Evolutionary conservation across 2,113 vertebrate genomes (phyloP), one percentile per base, ranked within the genome.

Genomic region (Epinephelus moara): DNA sequence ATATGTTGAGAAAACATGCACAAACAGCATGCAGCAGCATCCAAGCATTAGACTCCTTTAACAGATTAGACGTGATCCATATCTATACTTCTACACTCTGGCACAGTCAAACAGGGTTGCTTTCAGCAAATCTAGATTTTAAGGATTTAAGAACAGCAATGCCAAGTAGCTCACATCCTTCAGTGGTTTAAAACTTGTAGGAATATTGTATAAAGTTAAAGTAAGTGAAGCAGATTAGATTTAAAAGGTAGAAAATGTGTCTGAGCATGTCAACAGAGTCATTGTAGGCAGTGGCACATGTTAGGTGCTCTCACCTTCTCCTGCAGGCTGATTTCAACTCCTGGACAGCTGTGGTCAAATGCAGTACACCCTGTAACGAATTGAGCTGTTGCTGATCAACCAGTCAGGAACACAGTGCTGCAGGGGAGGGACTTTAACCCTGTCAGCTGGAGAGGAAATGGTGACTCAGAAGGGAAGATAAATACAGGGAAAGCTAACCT

Each of bases 231-330:
- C 30, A 57, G 15, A 8, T 59, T 12, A 30, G 33, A 6, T 6
- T 37, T 37, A 37, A 6, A 6, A 37, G 33, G 33, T 17, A 73
- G 42, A 21, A 47, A 15, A 17, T 49, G 64, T 45, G 13, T 23
- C 33, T 25, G 13, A 3, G 42, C 18, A 61, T n/a, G 40, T 23
- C 8, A 60, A 13, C 1, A 7, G 17, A 42, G 3, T 2, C 8
- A 33, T 55, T 45, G 19, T 15, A 19, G 33, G n/a, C 30, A 30
- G 5, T 64, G 60, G 33, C 17, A 63, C 8, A 81, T 45, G 69
- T 64, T 70, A 13, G 61, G 19, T 55, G 23, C n/a, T 77, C 88
- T 89, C 59, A 85, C 90, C 88, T 82, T 74, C n/a, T 64, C n/a
- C 50, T 25, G 37, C 21, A 77, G 53, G 23, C n/a, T 66, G 56